Conservation (phyloP, 2,797 vertebrate genomes). For the Trematomus bernacchii region DNA sequence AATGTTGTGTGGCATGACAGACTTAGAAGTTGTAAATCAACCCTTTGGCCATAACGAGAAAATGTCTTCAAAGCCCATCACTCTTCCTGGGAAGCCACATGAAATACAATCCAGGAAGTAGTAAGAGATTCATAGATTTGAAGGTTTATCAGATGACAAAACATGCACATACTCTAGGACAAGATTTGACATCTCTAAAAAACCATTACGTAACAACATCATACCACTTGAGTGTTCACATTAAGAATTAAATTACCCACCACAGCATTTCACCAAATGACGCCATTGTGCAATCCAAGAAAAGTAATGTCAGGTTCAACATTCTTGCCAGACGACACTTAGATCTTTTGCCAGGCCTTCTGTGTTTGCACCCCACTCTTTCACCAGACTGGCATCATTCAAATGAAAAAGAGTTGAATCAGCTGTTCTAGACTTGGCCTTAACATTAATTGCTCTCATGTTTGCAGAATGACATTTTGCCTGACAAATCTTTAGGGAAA, state of each 20-base stretch:
- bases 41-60: too few relatives aligned
- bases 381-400: neutral
- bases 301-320: too few relatives aligned
- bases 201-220: too few relatives aligned
- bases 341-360: neutral
- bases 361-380: too few relatives aligned
- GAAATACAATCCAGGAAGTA: neutral
- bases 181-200: too few relatives aligned
- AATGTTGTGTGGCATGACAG: too few relatives aligned
- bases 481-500: conserved; percentile 27
- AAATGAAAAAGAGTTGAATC: neutral
- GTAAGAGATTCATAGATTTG: neutral
- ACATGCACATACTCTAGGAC: too few relatives aligned
- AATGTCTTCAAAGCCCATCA: too few relatives aligned
- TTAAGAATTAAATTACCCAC: too few relatives aligned
- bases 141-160: neutral
- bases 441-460: neutral
- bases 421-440: neutral
- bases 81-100: neutral
- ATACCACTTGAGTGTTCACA: too few relatives aligned
- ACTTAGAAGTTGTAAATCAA: too few relatives aligned
- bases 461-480: conserved; percentile 17
- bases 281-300: too few relatives aligned
- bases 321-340: neutral
- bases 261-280: neutral